Percentiles rank a stretch among this genome's conserved stretches.
These are phyloP conservation scores for Temnopleurus reevesii DNA, from an alignment of 53 echinoderm and acorn worm genomes.

Conservation along the genomic window DNA sequence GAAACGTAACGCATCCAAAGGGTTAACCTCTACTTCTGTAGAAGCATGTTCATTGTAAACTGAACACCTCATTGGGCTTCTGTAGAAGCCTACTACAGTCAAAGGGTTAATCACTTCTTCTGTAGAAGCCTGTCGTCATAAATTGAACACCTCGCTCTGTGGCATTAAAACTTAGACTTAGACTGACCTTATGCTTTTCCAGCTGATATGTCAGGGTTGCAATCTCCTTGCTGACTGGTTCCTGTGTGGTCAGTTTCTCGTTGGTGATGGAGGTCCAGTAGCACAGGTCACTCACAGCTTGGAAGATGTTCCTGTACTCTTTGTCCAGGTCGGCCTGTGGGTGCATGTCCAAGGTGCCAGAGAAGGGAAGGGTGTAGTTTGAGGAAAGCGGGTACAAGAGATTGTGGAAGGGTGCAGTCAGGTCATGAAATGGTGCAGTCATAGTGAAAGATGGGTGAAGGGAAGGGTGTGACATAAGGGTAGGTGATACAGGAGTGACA, in stretches of 20 bases:
- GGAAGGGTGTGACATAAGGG: not conserved
- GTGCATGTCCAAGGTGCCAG: not conserved
- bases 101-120: too few relatives aligned
- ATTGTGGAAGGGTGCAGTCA: not conserved
- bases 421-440: too few relatives aligned
- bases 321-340: constrained; percentile 88
- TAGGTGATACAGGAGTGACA: not conserved
- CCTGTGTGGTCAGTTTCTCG: constrained; percentile 89
- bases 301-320: constrained; percentile 91
- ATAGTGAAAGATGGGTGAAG: not conserved
- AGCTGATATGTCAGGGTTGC: constrained; percentile 91
- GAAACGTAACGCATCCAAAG: too few relatives aligned
- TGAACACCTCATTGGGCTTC: too few relatives aligned
- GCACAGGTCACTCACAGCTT: constrained; percentile 91
- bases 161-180: too few relatives aligned
- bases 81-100: too few relatives aligned
- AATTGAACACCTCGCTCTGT: too few relatives aligned
- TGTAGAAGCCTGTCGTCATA: too few relatives aligned
- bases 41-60: too few relatives aligned
- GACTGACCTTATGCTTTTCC: constrained; percentile 86
- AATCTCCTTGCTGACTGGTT: constrained; percentile 87
- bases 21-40: too few relatives aligned
- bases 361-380: not conserved
- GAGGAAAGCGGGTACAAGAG: not conserved
- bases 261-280: constrained; percentile 91